Conservation (phyloP, 2,797 vertebrate genomes). For the Lacerta bilineata region DNA sequence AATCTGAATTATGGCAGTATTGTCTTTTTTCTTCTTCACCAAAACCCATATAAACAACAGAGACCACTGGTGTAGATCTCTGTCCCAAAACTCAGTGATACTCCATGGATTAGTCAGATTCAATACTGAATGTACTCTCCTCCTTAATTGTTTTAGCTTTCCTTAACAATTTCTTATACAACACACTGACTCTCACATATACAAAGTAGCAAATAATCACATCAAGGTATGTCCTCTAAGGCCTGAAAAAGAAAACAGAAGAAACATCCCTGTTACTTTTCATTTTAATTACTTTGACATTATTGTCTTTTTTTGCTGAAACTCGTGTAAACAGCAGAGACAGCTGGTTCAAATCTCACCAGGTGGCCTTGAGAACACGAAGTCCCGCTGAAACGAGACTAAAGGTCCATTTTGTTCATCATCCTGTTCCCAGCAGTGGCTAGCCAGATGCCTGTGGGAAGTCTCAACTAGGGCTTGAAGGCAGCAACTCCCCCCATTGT, state of each 20-base stretch:
- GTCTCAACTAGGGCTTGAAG: background rate
- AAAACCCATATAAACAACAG: background rate
- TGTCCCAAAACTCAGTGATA: background rate
- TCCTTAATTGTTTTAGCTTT: conserved; percentile 21
- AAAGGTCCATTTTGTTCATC: background rate
- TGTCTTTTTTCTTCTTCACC: background rate
- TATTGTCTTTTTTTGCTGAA: background rate
- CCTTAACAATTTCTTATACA: background rate
- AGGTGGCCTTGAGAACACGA: conserved; percentile 7
- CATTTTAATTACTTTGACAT: conserved; percentile 12
- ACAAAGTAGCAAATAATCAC: conserved; percentile 15
- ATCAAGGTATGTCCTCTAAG: background rate
- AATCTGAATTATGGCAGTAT: no score
- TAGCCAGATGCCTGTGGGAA: background rate
- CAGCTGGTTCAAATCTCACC: background rate
- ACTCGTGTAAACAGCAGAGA: background rate
- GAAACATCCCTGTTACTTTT: background rate
- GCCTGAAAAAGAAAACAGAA: background rate
- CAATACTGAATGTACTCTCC: no score
- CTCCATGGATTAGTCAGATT: background rate
- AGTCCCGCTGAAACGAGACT: background rate
- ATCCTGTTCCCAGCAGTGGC: background rate
- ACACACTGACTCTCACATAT: background rate
- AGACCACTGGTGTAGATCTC: background rate
- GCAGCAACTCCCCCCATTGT: background rate